A percentile compares a stretch with the other conserved stretches of the same genome.
These are phyloP conservation scores for Pelodiscus sinensis DNA, from an alignment of 2,113 vertebrate genomes.

Conservation along the genomic window DNA sequence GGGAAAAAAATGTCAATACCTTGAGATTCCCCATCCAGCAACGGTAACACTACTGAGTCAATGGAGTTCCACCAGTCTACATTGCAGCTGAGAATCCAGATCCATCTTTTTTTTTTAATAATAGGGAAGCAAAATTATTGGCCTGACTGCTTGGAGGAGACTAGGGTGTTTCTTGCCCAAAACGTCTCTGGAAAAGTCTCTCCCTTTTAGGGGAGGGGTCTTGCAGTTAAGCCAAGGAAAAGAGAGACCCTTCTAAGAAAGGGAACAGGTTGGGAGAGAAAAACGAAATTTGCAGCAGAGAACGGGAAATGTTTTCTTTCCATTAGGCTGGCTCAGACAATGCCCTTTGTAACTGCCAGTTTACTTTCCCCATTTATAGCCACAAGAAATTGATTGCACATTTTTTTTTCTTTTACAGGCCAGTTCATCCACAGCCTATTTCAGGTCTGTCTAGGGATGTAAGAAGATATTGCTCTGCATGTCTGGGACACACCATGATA, in stretches of 20 bases:
- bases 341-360: neutral
- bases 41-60: too few species aligned
- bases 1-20: neutral
- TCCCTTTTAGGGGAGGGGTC: neutral
- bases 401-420: neutral
- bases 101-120: neutral
- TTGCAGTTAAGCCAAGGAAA: constrained; percentile 45
- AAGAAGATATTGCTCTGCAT: constrained; percentile 1
- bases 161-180: neutral
- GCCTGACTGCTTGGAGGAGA: neutral
- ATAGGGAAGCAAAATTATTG: neutral
- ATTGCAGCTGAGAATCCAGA: neutral
- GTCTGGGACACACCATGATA: constrained; percentile 15
- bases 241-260: constrained; percentile 51
- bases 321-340: neutral
- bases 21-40: neutral
- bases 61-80: neutral
- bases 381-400: neutral
- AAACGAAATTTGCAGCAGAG: neutral
- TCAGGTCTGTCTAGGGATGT: neutral
- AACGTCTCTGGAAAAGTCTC: neutral
- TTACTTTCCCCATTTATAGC: neutral
- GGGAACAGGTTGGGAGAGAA: constrained; percentile 25
- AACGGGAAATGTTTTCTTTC: constrained; percentile 6
- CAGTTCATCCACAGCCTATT: neutral